Percentiles rank a stretch among this genome's conserved stretches.
phyloP scores from a whole-genome alignment of 2,113 vertebrate species.

The Thermophis baileyi region DNA sequence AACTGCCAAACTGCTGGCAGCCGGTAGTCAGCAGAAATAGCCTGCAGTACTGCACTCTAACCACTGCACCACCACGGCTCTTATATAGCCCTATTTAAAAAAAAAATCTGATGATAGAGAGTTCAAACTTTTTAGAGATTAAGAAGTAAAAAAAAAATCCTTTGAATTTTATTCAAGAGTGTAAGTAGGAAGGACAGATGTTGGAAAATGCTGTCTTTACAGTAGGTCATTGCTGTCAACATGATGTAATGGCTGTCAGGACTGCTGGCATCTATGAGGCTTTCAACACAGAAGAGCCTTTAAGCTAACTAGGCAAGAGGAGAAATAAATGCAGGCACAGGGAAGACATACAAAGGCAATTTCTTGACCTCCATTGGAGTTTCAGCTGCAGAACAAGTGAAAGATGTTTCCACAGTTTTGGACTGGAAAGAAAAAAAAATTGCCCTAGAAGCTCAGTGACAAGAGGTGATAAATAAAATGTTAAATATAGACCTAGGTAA shows the following conservation, averaged over 20 bases:
- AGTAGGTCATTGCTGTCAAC: not conserved
- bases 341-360: slow-evolving; percentile 21
- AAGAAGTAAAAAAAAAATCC: not conserved
- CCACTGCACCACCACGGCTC: no score
- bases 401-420: slow-evolving; percentile 4
- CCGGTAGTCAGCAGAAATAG: no score
- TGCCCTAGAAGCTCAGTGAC: slow-evolving; percentile 43
- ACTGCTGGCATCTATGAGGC: not conserved
- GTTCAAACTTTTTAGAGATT: not conserved
- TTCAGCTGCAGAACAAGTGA: slow-evolving; percentile 1
- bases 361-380: slow-evolving; percentile 25
- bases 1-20: no score
- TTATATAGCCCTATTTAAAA: not conserved
- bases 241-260: not conserved
- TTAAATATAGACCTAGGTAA: slow-evolving; percentile 41
- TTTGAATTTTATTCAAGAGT: not conserved
- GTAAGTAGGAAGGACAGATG: not conserved
- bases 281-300: not conserved
- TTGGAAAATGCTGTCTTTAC: not conserved
- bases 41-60: no score
- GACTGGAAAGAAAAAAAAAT: slow-evolving; percentile 33
- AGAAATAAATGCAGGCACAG: slow-evolving; percentile 9
- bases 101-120: not conserved
- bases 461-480: slow-evolving; percentile 37
- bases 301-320: slow-evolving; percentile 13